Base-by-base conservation (phyloP, 2,113 vertebrate species). In the Laticauda laticaudata region DNA sequence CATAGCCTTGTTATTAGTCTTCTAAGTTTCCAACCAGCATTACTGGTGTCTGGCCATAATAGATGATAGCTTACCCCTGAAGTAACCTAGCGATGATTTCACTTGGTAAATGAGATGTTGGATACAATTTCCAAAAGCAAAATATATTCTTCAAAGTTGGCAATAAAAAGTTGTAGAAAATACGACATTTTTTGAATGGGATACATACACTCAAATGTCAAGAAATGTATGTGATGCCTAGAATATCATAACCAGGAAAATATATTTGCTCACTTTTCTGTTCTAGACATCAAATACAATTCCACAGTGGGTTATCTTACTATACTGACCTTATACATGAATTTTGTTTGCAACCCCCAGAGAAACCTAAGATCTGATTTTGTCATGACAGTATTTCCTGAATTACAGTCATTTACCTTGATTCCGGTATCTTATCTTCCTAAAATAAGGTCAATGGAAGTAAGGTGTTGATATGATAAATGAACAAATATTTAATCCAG, bases 381-480 rank as follows among this genome's bases (percentile, higher is more conserved):
- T 90, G 91, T 94, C 95, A 94, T 90, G 93, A 94, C 10, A 9
- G 56, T 85, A 89, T 69, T 94, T 97, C 93, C 87, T 95, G 94
- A 93, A 1, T 55, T 91, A 56, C 48, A 57, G 51, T 90, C 61
- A 81, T 87, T 55, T 94, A 87, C 55, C 91, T 94, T 92, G 0
- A 23, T 93, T 91, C 92, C 29, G 93, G 21, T 57, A 92, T 89
- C 91, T 92, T 45, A 93, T 24, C 10, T 1, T 43, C 94, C 93
- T 55, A 48, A 95, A 94, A 64, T 24, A 57, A 53, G 39, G 56
- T 54, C 93, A 94, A 48, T 43, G 56, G 51, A 61, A 92, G 87
- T 56, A 69, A 89, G 20, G 81, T 92, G 90, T 34, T 95, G 94
- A 97, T 88, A 96, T 64, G 34, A 18, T 87, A 96, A 96, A 95